phyloP scores from a whole-genome alignment of 2,797 vertebrate species.

The Rhabdomys pumilio region DNA sequence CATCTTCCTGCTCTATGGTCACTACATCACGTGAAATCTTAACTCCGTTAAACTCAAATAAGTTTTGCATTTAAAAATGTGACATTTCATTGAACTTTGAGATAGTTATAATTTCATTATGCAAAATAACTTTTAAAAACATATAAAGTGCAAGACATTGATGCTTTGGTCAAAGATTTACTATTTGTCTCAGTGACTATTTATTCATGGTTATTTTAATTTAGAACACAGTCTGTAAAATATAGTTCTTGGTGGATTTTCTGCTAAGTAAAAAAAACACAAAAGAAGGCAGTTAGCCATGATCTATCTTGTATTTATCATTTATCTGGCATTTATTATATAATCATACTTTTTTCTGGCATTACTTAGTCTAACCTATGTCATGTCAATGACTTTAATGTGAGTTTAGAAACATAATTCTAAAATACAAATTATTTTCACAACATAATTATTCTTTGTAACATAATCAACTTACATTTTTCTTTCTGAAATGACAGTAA shows the following conservation, averaged over 20 bases:
- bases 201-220: conserved; percentile 39
- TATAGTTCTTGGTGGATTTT: conserved; percentile 62
- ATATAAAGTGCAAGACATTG: background rate
- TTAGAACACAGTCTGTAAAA: conserved; percentile 43
- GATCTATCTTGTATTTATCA: conserved; percentile 42
- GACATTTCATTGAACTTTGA: conserved; percentile 51
- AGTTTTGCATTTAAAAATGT: background rate
- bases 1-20: background rate
- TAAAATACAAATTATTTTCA: conserved; percentile 62
- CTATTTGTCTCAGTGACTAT: conserved; percentile 22
- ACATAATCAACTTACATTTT: conserved; percentile 2
- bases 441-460: conserved; percentile 14
- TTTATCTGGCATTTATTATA: conserved; percentile 68
- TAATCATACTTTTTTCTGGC: conserved; percentile 58
- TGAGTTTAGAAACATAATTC: conserved; percentile 53
- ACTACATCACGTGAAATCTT: background rate
- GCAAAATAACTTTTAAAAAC: conserved; percentile 13
- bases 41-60: conserved; percentile 13
- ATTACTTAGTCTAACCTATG: conserved; percentile 56
- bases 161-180: conserved; percentile 45
- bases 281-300: conserved; percentile 58
- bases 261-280: conserved; percentile 48
- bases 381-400: conserved; percentile 40
- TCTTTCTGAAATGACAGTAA: conserved; percentile 32
- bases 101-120: background rate